phyloP scores from a whole-genome alignment of 2,113 vertebrate species.

The Taxidea taxus region DNA sequence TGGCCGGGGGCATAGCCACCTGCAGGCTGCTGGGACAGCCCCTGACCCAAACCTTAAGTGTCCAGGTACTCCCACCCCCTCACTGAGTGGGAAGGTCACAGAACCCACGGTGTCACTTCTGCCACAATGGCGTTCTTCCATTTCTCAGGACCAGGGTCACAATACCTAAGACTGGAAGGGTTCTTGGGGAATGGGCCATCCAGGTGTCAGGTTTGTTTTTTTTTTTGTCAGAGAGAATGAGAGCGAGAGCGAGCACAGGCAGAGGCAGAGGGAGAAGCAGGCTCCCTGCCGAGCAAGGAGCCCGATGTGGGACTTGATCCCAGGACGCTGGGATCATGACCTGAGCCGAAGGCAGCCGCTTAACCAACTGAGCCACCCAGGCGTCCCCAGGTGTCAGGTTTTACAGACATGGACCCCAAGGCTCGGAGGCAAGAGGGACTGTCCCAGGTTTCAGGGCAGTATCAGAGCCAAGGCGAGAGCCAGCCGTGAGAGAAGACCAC shows the following conservation, averaged over 20 bases:
- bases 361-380: no score
- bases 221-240: no score
- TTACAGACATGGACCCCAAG: background rate
- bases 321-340: no score
- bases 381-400: no score
- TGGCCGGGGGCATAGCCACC: background rate
- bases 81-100: background rate
- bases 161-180: background rate
- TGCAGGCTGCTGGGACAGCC: background rate
- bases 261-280: no score
- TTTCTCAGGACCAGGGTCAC: background rate
- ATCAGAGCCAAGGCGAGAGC: background rate
- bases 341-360: no score
- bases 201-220: no score
- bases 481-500: background rate
- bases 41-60: background rate
- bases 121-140: background rate
- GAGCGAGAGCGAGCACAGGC: no score
- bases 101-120: rapidly evolving
- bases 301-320: no score
- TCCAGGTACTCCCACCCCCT: no score
- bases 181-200: background rate
- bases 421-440: background rate
- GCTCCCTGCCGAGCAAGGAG: no score
- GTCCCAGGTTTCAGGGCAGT: background rate